Percentiles rank a stretch among this genome's conserved stretches.
phyloP scores from a whole-genome alignment of 2,888 invertebrate genomes.

The Cerastis rubricosa region DNA sequence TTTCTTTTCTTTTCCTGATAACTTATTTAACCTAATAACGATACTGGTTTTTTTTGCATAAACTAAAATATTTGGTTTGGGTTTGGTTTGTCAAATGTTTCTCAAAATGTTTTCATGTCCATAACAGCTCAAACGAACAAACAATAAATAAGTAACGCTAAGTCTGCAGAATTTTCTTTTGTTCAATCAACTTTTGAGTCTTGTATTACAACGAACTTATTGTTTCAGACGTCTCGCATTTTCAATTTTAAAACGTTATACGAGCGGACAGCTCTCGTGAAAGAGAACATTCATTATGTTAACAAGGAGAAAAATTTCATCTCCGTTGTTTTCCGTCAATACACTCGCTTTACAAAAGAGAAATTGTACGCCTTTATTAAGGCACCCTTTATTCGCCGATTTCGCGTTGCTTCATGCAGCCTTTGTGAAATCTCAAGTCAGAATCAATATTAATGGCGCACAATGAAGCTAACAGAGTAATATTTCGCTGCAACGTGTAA shows the following conservation, averaged over 20 bases:
- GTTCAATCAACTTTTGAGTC: slow-evolving; percentile 13
- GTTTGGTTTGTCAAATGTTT: neutral
- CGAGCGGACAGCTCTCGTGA: slow-evolving; percentile 10
- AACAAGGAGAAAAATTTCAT: slow-evolving; percentile 41
- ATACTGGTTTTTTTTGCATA: neutral
- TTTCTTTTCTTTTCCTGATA: neutral
- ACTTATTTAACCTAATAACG: neutral
- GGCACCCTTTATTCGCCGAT: slow-evolving; percentile 31
- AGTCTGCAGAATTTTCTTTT: slow-evolving; percentile 3
- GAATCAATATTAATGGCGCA: slow-evolving; percentile 59
- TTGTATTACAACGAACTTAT: slow-evolving; percentile 14
- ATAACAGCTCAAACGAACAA: slow-evolving; percentile 2
- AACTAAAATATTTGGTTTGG: neutral
- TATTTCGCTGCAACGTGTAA: slow-evolving; percentile 52
- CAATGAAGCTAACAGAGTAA: slow-evolving; percentile 54
- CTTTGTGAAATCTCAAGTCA: slow-evolving; percentile 58
- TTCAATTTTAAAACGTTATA: slow-evolving; percentile 41
- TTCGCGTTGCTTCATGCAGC: slow-evolving; percentile 41
- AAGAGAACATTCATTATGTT: slow-evolving; percentile 33
- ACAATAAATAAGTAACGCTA: slow-evolving; percentile 19
- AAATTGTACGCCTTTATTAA: slow-evolving; percentile 44
- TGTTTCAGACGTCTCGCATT: slow-evolving; percentile 17
- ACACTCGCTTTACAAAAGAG: slow-evolving; percentile 45
- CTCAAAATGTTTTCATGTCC: neutral
- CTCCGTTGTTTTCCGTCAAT: slow-evolving; percentile 44